Evolutionary conservation across 2,797 vertebrate genomes (phyloP).

Genomic region (Helostoma temminkii): DNA sequence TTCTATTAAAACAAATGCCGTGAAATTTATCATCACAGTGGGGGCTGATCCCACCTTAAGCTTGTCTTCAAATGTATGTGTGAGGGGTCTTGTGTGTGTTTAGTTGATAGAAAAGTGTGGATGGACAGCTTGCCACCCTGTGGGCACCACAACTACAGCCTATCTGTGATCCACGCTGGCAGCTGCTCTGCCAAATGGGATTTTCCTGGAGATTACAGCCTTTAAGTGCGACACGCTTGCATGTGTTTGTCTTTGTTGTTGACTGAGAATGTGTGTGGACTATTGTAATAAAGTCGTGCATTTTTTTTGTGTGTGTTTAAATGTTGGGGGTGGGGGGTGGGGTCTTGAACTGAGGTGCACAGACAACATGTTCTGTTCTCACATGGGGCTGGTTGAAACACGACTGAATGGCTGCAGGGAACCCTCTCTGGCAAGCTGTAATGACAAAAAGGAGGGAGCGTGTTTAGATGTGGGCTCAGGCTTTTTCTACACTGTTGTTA

Average conservation of each 20-base stretch:
- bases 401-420: conserved; percentile 58
- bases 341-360: conserved; percentile 56
- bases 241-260: conserved; percentile 81
- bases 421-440: conserved; percentile 59
- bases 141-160: conserved; percentile 77
- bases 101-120: conserved; percentile 58
- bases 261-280: conserved; percentile 56
- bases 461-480: conserved; percentile 58
- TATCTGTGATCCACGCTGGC: conserved; percentile 82
- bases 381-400: conserved; percentile 75
- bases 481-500: conserved; percentile 35
- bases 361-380: conserved; percentile 72
- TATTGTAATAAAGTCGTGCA: conserved; percentile 64
- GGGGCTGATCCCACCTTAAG: conserved; percentile 60
- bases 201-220: conserved; percentile 86
- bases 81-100: conserved; percentile 34
- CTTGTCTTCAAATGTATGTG: conserved; percentile 24
- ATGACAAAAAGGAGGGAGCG: conserved; percentile 15
- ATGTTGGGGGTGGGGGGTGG: neutral
- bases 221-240: conserved; percentile 76
- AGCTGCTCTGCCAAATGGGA: conserved; percentile 88
- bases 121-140: conserved; percentile 86
- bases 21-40: conserved; percentile 61
- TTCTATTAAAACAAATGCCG: conserved; percentile 70
- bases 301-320: conserved; percentile 11